Percentiles rank a stretch among this genome's conserved stretches.
Evolutionary conservation across 2,888 invertebrate genomes (phyloP).

Genomic region (Neoascia interrupta): DNA sequence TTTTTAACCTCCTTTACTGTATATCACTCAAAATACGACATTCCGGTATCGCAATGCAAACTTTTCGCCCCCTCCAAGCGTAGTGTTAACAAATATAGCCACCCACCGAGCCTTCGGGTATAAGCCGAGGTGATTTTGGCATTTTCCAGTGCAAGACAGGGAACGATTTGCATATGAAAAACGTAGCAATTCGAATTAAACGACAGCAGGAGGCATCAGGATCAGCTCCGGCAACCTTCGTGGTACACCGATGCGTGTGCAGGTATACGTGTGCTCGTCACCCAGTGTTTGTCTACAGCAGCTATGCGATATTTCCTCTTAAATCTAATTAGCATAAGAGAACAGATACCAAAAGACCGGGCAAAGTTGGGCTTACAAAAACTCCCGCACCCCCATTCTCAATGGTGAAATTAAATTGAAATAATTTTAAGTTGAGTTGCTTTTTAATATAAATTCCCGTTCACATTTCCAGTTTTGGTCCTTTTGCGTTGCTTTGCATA

Average conservation of each 20-base stretch:
- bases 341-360: constrained; percentile 9
- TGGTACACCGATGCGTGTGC: not conserved
- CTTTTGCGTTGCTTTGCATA: constrained; percentile 44
- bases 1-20: constrained; percentile 8
- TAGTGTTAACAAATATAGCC: not conserved
- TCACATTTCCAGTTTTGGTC: not conserved
- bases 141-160: constrained; percentile 37
- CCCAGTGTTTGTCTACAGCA: not conserved
- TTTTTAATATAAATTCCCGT: constrained; percentile 59
- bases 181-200: constrained; percentile 56
- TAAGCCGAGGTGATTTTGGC: constrained; percentile 13
- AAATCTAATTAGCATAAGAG: constrained; percentile 64
- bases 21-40: not conserved
- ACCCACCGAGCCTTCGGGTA: not conserved
- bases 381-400: too few relatives aligned
- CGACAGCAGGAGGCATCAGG: constrained; percentile 52
- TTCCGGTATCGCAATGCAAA: not conserved
- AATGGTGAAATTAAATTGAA: constrained; percentile 61
- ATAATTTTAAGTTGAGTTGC: constrained; percentile 61
- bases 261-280: not conserved
- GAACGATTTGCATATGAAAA: constrained; percentile 62
- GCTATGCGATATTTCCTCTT: constrained; percentile 48
- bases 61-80: constrained; percentile 13
- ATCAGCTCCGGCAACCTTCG: constrained; percentile 27
- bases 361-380: not conserved